A percentile compares a stretch with the other conserved stretches of the same genome.
These are phyloP conservation scores for Eurystomus glaucurus DNA, from an alignment of 2,797 vertebrate genomes.

Conservation along the genomic window DNA sequence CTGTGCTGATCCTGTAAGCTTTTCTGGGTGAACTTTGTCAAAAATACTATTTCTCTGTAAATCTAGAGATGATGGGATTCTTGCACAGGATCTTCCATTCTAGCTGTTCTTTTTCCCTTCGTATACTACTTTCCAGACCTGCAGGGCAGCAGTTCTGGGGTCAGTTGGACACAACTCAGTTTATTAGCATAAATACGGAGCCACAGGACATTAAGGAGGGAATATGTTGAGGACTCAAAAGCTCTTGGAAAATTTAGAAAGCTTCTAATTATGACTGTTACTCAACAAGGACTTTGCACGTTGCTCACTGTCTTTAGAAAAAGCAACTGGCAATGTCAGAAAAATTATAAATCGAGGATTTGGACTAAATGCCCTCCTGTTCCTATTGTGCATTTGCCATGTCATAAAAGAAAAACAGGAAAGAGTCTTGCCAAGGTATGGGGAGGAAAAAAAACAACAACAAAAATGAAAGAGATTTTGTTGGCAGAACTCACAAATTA, in stretches of 20 bases:
- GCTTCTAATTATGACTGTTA: neutral
- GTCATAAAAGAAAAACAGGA: conserved; percentile 66
- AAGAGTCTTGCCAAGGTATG: conserved; percentile 42
- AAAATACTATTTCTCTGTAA: neutral
- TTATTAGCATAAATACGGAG: neutral
- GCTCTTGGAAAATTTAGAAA: neutral
- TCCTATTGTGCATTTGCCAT: conserved; percentile 11
- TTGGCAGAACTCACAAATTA: conserved; percentile 39
- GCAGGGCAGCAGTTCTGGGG: neutral
- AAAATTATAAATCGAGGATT: neutral
- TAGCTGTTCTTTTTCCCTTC: neutral
- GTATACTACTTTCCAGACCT: neutral
- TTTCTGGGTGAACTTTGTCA: neutral
- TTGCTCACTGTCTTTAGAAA: neutral
- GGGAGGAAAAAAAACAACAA: neutral
- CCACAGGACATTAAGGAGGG: neutral
- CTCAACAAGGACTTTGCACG: neutral
- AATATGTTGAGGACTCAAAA: neutral
- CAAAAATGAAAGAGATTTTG: conserved; percentile 11
- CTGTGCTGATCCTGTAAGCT: neutral
- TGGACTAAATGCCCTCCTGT: conserved; percentile 26
- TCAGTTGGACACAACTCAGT: neutral
- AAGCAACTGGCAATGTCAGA: neutral
- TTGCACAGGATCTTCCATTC: neutral
- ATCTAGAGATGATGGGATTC: neutral